Conservation (phyloP, 2,113 vertebrate genomes). For the Leptosomus discolor region DNA sequence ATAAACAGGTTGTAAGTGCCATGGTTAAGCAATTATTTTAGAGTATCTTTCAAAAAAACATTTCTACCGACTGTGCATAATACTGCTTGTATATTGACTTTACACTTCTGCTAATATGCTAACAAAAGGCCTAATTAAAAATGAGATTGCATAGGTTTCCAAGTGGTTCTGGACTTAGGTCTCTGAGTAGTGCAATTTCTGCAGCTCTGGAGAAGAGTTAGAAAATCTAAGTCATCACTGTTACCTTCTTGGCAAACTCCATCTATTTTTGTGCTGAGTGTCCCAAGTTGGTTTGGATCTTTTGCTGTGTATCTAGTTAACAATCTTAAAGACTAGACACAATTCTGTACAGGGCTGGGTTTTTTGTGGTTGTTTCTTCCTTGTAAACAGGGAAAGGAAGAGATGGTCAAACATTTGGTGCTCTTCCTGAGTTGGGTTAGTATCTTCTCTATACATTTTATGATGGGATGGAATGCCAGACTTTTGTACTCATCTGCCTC, state of each 20-base stretch:
- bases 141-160: background rate
- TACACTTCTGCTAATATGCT: background rate
- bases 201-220: background rate
- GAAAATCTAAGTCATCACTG: background rate
- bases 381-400: background rate
- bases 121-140: background rate
- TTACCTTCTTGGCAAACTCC: background rate
- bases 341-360: background rate
- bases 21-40: conserved; percentile 12
- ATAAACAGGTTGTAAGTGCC: background rate
- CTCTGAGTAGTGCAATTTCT: background rate
- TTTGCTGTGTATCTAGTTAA: background rate
- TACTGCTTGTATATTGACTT: background rate
- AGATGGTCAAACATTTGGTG: background rate
- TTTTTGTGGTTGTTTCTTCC: background rate
- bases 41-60: background rate
- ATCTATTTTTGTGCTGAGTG: background rate
- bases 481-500: background rate
- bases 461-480: background rate
- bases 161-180: background rate
- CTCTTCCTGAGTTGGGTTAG: background rate
- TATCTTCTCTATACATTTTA: background rate
- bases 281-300: background rate
- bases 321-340: background rate
- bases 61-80: background rate